These are phyloP conservation scores for Candidula unifasciata DNA, from an alignment of 2,888 invertebrate genomes.

Conservation along the genomic window DNA sequence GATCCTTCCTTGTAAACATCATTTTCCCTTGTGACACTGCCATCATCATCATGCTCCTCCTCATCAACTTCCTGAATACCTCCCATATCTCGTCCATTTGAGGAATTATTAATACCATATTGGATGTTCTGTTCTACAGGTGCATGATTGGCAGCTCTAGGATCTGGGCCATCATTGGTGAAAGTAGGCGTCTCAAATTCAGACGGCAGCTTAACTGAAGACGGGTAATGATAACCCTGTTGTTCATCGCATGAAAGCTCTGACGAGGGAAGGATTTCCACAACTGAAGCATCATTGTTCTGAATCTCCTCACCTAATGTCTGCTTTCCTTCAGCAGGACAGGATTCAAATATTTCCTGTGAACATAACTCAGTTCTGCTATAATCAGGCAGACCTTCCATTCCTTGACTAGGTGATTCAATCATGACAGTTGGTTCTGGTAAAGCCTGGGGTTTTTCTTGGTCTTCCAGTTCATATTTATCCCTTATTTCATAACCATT, in stretches of 20 bases:
- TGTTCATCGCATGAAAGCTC: slow-evolving; percentile 53
- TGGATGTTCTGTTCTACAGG: slow-evolving; percentile 57
- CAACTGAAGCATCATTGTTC: slow-evolving; percentile 43
- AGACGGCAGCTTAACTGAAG: slow-evolving; percentile 13
- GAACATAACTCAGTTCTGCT: slow-evolving; percentile 31
- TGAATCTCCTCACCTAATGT: slow-evolving; percentile 25
- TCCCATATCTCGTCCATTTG: slow-evolving; percentile 55
- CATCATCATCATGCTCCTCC: slow-evolving; percentile 45
- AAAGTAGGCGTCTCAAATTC: slow-evolving; percentile 50
- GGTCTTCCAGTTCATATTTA: slow-evolving; percentile 56
- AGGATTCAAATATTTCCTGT: slow-evolving; percentile 30
- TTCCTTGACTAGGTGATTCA: slow-evolving; percentile 60
- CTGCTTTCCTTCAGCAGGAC: slow-evolving; percentile 11
- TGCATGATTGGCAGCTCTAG: slow-evolving; percentile 3
- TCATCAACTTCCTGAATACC: slow-evolving; percentile 59
- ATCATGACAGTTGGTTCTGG: slow-evolving; percentile 69
- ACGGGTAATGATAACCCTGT: slow-evolving; percentile 29
- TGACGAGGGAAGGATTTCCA: slow-evolving; percentile 53
- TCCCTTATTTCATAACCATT: slow-evolving; percentile 1
- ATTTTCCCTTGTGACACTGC: not conserved
- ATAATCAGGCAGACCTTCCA: slow-evolving; percentile 50
- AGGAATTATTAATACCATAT: slow-evolving; percentile 56
- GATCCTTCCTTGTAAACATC: not conserved
- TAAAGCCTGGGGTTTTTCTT: slow-evolving; percentile 67
- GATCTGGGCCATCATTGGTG: slow-evolving; percentile 48